Evolutionary conservation across 2,113 vertebrate species (phyloP), one percentile per base, ranked within the genome.

Genomic region (Dinomys branickii): DNA sequence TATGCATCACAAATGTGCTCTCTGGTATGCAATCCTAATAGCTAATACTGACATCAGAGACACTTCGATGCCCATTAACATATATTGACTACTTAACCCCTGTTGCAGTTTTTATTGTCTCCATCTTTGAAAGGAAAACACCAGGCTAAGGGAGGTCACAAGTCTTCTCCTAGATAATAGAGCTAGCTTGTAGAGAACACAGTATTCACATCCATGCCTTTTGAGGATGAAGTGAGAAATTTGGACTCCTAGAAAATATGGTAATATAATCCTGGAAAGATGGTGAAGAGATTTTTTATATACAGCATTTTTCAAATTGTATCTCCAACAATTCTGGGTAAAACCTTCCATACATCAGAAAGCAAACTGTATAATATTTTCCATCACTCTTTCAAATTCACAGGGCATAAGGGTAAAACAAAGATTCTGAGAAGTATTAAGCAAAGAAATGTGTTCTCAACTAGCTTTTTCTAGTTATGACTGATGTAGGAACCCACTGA

Each of bases 261-360:
- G 1, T 61, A 73, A 81, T 44, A 92, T 85, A 91, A 85, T 85
- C 22, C 30, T 47, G 0, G 0, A 28, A 93, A 69, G 19, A 65
- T 92, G 54, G 30, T 75, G 88, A 85, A 93, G 38, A 52, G 22
- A 90, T 81, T 84, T 84, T 89, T 91, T 12, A 44, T 67, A 67
- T 41, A 50, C 5, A 59, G 16, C 20, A 52, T 69, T 90, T 78
- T 14, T 19, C n/a, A 81, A 93, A 81, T 17, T 69, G 1, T 75
- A 47, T 80, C 73, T 26, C 86, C 35, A 80, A 30, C 44, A 80
- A 67, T 86, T 91, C 54, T 85, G 50, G 8, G 78, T 83, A 56
- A 56, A 77, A 90, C 3, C 16, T 82, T 13, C 54, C 63, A 56
- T 26, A 82, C 1, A 35, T 59, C 14, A 91, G 65, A 47, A 52